A percentile compares a stretch with the other conserved stretches of the same genome.
These are phyloP conservation scores for Anarrhichthys ocellatus DNA, from an alignment of 2,113 vertebrate species.

Conservation along the genomic window DNA sequence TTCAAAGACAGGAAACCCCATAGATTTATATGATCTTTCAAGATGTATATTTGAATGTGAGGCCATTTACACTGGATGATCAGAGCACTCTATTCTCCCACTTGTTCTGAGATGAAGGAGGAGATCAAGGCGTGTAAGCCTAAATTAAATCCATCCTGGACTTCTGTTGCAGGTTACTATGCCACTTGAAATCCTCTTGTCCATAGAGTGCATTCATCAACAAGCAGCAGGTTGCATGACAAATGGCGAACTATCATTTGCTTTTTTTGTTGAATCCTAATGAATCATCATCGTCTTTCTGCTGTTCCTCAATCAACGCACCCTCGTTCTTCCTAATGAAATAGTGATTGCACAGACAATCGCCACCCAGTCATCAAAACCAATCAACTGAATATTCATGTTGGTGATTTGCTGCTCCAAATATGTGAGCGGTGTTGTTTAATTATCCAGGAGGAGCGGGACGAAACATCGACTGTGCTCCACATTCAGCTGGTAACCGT, in stretches of 20 bases:
- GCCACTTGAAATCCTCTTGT: slow-evolving; percentile 34
- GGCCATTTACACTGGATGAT: slow-evolving; percentile 39
- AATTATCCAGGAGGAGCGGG: slow-evolving; percentile 61
- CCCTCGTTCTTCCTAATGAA: slow-evolving; percentile 37
- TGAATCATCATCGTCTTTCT: not conserved
- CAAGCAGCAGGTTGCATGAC: not conserved
- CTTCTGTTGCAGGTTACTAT: slow-evolving; percentile 32
- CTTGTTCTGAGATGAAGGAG: slow-evolving; percentile 32
- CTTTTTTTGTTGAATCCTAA: slow-evolving; percentile 36
- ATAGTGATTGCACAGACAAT: slow-evolving; percentile 53
- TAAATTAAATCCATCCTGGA: slow-evolving; percentile 33
- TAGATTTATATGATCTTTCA: slow-evolving; percentile 30
- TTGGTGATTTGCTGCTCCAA: slow-evolving; percentile 40
- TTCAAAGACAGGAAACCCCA: slow-evolving; percentile 44
- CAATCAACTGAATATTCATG: slow-evolving; percentile 65
- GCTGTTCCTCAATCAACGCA: slow-evolving; percentile 28
- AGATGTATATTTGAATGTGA: slow-evolving; percentile 44
- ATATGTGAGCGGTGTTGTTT: slow-evolving; percentile 48
- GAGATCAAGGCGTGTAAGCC: slow-evolving; percentile 40
- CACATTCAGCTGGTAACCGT: slow-evolving; percentile 52
- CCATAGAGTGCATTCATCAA: not conserved
- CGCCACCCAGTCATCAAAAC: slow-evolving; percentile 34
- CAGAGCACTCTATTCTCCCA: slow-evolving; percentile 1
- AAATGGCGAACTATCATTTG: slow-evolving; percentile 9
- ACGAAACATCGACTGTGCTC: slow-evolving; percentile 43